Conservation (phyloP, 2,797 vertebrate species). For the Champsocephalus gunnari region DNA sequence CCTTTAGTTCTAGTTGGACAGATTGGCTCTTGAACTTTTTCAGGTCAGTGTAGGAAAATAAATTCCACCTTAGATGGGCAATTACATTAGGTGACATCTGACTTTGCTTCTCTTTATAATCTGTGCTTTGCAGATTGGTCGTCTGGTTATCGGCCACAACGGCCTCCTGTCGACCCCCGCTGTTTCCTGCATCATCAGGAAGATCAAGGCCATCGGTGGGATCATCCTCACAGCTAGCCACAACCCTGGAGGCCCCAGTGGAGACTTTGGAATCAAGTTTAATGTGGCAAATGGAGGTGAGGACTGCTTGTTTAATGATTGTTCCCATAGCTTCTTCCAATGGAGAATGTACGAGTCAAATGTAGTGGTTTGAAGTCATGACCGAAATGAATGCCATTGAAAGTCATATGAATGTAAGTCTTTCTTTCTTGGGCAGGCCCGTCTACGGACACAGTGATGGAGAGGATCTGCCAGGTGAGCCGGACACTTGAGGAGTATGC, state of each 20-base stretch:
- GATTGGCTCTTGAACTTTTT: constrained; percentile 3
- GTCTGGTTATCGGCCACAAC: constrained; percentile 96
- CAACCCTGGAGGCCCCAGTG: constrained; percentile 94
- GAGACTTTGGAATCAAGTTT: constrained; percentile 98
- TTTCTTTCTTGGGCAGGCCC: constrained; percentile 84
- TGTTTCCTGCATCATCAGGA: constrained; percentile 98
- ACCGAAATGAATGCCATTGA: not conserved
- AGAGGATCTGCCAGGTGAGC: constrained; percentile 96
- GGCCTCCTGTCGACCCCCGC: constrained; percentile 98
- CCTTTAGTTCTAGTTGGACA: constrained; percentile 6
- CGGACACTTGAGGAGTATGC: constrained; percentile 96
- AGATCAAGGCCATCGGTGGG: constrained; percentile 98
- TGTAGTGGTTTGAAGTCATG: not conserved
- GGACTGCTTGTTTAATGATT: constrained; percentile 13
- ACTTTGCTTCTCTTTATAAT: constrained; percentile 1
- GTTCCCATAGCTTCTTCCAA: not conserved
- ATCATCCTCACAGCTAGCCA: constrained; percentile 98
- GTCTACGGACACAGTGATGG: constrained; percentile 93
- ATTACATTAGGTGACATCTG: not conserved
- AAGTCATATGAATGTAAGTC: not conserved
- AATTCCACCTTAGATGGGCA: not conserved
- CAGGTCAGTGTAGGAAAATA: not conserved
- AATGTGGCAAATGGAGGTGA: constrained; percentile 97
- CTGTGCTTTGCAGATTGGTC: constrained; percentile 89
- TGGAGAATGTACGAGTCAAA: not conserved